A percentile compares a stretch with the other conserved stretches of the same genome.
phyloP scores from a whole-genome alignment of 2,113 vertebrate genomes.

The Capreolus pygargus region DNA sequence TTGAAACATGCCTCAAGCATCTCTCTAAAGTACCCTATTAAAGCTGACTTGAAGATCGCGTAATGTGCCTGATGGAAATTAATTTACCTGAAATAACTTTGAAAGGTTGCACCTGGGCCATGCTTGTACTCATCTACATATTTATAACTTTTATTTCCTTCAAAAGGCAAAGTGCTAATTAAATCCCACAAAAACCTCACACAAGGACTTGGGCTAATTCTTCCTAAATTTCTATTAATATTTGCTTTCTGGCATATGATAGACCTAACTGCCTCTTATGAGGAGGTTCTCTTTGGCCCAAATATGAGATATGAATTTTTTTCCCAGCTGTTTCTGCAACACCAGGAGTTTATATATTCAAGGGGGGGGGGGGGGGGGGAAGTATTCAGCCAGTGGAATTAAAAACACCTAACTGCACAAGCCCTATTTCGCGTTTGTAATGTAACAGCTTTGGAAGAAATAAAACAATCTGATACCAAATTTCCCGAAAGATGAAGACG shows the following conservation, averaged over 20 bases:
- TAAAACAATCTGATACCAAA: not conserved
- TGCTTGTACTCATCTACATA: not conserved
- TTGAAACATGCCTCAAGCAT: not conserved
- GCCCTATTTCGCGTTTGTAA: not conserved
- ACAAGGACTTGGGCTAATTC: not conserved
- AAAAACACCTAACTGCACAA: not conserved
- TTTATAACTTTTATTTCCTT: not conserved
- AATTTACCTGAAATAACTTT: conserved; percentile 9
- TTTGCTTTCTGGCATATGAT: not conserved
- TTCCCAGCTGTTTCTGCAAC: not conserved
- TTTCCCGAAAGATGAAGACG: not conserved
- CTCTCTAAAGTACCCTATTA: not conserved
- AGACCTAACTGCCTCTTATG: not conserved
- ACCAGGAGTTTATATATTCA: not conserved
- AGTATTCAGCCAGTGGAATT: not conserved
- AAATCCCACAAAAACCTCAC: not conserved
- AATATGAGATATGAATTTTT: not conserved
- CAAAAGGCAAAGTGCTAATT: conserved; percentile 2
- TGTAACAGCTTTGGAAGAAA: not conserved
- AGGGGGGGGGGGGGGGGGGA: not conserved
- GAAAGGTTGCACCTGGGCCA: not conserved
- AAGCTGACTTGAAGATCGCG: not conserved
- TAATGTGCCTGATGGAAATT: not conserved
- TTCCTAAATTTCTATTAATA: not conserved
- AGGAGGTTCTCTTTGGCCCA: not conserved